Evolutionary conservation across 2,113 vertebrate species (phyloP).

Genomic region (Colossoma macropomum): DNA sequence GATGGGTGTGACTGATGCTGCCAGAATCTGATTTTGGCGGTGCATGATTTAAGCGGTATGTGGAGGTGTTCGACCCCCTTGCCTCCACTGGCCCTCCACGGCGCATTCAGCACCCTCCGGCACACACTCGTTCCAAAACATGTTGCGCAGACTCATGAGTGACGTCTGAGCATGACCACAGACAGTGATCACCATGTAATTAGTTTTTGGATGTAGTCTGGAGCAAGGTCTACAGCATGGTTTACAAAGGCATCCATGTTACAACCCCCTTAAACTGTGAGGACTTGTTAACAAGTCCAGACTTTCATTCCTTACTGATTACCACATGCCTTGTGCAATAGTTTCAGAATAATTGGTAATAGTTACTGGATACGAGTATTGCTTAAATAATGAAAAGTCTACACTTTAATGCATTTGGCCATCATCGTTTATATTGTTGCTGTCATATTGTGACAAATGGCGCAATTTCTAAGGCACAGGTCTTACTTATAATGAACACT

Average conservation of each 20-base stretch:
- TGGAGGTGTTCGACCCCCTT: constrained; percentile 21
- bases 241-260: not conserved
- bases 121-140: not conserved
- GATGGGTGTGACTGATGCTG: constrained; percentile 5
- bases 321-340: no score
- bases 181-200: not conserved
- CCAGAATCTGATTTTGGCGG: not conserved
- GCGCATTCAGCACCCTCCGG: not conserved
- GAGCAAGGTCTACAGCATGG: not conserved
- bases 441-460: no score
- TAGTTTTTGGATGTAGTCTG: not conserved
- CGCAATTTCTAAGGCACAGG: no score
- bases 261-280: no score
- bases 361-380: no score
- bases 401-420: no score
- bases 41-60: constrained; percentile 39
- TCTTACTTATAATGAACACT: no score
- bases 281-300: not conserved
- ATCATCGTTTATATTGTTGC: no score
- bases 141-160: not conserved
- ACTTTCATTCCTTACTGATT: not conserved
- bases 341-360: no score
- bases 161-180: not conserved
- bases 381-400: no score
- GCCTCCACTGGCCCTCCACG: constrained; percentile 21